These are phyloP conservation scores for Danaus plexippus DNA, from an alignment of 1,140 invertebrate genomes.

Conservation along the genomic window DNA sequence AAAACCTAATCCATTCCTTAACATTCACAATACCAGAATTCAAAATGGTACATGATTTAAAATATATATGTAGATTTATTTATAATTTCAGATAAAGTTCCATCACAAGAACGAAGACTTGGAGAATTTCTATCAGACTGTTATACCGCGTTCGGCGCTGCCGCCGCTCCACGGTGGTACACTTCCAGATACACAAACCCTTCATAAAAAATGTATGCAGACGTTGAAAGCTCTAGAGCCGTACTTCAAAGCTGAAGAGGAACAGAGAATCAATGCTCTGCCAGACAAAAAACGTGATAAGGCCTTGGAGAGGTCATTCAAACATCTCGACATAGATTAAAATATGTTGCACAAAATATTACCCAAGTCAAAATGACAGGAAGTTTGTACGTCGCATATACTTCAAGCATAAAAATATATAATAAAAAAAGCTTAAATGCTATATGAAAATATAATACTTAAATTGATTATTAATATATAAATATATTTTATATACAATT, in stretches of 20 bases:
- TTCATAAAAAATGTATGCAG: constrained; percentile 58
- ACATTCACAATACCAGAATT: too few species aligned
- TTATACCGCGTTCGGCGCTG: constrained; percentile 47
- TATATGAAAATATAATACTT: too few species aligned
- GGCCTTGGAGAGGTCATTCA: constrained; percentile 50
- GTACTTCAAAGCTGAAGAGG: constrained; percentile 59
- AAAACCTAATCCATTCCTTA: too few species aligned
- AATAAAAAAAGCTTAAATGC: too few species aligned
- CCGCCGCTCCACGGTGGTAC: constrained; percentile 59
- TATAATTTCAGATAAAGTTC: constrained; percentile 56
- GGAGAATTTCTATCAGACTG: constrained; percentile 59
- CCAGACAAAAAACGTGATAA: constrained; percentile 57
- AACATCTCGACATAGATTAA: constrained; percentile 61
- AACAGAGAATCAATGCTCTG: constrained; percentile 46
- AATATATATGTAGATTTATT: constrained; percentile 4
- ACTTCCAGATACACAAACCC: constrained; percentile 47
- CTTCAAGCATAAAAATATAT: too few species aligned
- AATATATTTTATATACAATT: too few species aligned
- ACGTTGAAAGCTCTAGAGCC: constrained; percentile 43
- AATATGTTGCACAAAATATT: not conserved
- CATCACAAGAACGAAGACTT: constrained; percentile 57
- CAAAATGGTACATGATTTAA: too few species aligned
- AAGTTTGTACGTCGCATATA: too few species aligned
- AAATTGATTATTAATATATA: too few species aligned
- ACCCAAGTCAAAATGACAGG: too few species aligned